Evolutionary conservation across 2,113 vertebrate genomes (phyloP).

Genomic region (Oostethus manadensis): DNA sequence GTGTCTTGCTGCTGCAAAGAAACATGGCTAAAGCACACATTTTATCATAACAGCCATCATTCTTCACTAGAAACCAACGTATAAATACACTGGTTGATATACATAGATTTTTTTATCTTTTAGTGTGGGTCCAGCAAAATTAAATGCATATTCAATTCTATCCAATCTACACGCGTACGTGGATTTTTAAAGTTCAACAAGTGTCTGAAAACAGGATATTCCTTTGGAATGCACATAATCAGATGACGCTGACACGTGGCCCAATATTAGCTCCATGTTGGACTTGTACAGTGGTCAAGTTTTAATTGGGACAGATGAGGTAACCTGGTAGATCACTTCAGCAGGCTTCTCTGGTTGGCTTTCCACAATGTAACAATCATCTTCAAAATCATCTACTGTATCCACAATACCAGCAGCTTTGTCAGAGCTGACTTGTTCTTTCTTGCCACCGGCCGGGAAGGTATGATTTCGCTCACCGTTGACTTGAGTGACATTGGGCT

Average conservation of each 20-base stretch:
- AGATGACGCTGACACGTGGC: conserved; percentile 24
- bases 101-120: neutral
- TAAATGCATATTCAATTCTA: conserved; percentile 14
- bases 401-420: conserved; percentile 10
- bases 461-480: conserved; percentile 32
- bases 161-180: neutral
- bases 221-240: conserved; percentile 5
- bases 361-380: conserved; percentile 68
- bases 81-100: neutral
- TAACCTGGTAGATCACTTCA: conserved; percentile 60
- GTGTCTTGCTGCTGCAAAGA: conserved; percentile 17
- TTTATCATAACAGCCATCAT: neutral
- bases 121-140: conserved; percentile 9
- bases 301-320: conserved; percentile 58
- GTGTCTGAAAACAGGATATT: conserved; percentile 9
- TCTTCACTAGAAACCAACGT: conserved; percentile 7
- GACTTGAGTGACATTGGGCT: conserved; percentile 17
- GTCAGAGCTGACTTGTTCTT: conserved; percentile 18
- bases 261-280: conserved; percentile 12
- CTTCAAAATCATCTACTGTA: conserved; percentile 18
- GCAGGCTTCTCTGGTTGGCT: conserved; percentile 48
- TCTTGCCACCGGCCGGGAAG: conserved; percentile 16
- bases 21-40: conserved; percentile 16
- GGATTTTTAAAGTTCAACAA: conserved; percentile 8
- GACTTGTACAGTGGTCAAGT: conserved; percentile 44